Conservation (phyloP, 1,140 invertebrate genomes). For the Diabrotica undecimpunctata region DNA sequence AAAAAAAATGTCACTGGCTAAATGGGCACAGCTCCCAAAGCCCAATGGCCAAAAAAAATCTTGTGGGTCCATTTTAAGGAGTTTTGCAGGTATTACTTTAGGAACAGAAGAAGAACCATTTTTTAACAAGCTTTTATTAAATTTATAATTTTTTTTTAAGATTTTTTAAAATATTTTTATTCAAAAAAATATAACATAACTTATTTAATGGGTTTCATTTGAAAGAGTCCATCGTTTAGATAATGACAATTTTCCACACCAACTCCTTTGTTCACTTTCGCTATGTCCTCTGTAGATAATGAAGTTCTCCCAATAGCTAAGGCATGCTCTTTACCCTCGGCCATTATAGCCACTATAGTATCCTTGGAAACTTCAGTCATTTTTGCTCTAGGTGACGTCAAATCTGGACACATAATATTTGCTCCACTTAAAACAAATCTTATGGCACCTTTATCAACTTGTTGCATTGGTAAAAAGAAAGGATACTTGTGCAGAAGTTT, state of each 20-base stretch:
- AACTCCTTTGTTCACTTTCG: constrained; percentile 93
- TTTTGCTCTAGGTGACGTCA: constrained; percentile 93
- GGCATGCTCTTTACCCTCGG: constrained; percentile 95
- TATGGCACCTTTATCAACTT: constrained; percentile 99
- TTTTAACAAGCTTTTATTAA: too few species aligned
- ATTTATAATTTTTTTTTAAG: too few species aligned
- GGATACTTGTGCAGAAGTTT: constrained; percentile 95
- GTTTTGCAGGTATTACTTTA: too few species aligned
- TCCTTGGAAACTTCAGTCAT: constrained; percentile 84
- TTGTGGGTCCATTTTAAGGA: too few species aligned
- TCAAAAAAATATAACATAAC: background rate
- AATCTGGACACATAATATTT: constrained; percentile 99
- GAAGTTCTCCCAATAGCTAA: constrained; percentile 88
- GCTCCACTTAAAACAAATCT: constrained; percentile 98
- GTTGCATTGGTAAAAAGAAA: constrained; percentile 90
- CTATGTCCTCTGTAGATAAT: constrained; percentile 89
- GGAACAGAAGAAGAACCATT: too few species aligned
- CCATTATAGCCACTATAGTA: constrained; percentile 95
- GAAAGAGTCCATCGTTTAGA: constrained; percentile 98
- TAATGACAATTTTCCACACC: constrained; percentile 99
- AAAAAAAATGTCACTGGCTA: too few species aligned
- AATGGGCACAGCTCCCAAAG: too few species aligned
- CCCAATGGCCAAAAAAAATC: too few species aligned
- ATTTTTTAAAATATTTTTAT: too few species aligned
- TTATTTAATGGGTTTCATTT: constrained; percentile 95